Conservation (phyloP, 2,113 vertebrate genomes). For the Hypocryptadius cinnamomeus region DNA sequence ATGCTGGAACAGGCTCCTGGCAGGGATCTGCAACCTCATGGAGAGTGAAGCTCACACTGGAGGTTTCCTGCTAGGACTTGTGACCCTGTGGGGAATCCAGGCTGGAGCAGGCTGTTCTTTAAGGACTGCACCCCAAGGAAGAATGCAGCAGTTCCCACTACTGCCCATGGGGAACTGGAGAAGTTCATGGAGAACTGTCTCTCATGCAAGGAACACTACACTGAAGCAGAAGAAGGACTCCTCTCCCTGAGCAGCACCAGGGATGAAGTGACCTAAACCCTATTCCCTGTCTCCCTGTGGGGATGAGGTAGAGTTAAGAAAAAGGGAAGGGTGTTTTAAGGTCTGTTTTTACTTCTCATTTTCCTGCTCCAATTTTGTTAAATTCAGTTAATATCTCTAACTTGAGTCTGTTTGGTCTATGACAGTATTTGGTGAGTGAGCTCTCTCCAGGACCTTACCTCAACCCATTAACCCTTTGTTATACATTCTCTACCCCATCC, state of each 20-base stretch:
- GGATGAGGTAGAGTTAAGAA: background rate
- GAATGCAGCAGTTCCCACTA: background rate
- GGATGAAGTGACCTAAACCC: background rate
- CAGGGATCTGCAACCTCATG: background rate
- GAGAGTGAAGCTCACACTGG: background rate
- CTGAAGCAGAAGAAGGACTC: background rate
- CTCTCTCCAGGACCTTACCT: background rate
- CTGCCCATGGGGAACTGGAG: accelerated
- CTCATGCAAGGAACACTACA: background rate
- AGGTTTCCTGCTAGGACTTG: background rate
- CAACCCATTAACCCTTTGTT: background rate
- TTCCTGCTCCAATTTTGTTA: background rate
- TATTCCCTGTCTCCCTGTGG: background rate
- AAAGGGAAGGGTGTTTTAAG: background rate
- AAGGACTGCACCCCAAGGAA: background rate
- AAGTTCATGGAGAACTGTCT: background rate
- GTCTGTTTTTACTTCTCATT: background rate
- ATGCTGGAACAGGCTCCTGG: background rate
- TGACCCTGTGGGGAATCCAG: background rate
- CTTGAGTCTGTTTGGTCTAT: background rate
- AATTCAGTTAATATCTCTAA: background rate
- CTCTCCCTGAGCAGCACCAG: background rate
- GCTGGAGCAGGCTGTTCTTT: background rate
- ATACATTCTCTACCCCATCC: background rate
- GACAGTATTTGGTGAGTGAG: background rate